Evolutionary conservation across 1,140 invertebrate genomes (phyloP).

Genomic region (Ceratitis capitata): DNA sequence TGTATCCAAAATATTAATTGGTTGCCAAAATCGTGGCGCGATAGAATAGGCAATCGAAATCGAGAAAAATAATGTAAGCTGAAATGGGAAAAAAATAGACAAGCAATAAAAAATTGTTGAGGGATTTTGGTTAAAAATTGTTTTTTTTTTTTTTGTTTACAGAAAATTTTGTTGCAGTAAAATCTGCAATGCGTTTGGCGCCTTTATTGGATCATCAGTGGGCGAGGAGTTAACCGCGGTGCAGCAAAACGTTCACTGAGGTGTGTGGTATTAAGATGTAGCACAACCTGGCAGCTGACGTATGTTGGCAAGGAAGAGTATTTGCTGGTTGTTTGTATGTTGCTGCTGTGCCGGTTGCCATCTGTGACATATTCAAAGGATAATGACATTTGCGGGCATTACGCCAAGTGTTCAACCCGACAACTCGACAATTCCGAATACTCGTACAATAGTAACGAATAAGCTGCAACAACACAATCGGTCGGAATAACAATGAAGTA

Average conservation of each 20-base stretch:
- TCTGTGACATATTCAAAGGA: conserved; percentile 25
- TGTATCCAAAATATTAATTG: conserved; percentile 29
- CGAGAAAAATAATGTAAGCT: background rate
- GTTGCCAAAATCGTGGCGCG: conserved; percentile 1
- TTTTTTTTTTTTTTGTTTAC: background rate
- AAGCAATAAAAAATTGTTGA: background rate
- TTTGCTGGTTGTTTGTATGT: background rate
- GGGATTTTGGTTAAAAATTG: background rate
- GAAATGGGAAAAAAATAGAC: background rate
- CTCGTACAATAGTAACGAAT: background rate
- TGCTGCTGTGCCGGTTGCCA: background rate
- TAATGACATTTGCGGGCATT: conserved; percentile 36
- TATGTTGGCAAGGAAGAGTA: background rate
- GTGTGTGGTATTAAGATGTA: background rate
- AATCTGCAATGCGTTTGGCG: background rate
- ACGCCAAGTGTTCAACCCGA: conserved; percentile 13
- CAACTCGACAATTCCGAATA: background rate
- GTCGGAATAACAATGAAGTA: background rate
- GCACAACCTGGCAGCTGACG: conserved; percentile 20
- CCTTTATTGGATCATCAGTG: background rate
- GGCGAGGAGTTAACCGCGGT: background rate
- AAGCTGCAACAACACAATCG: background rate
- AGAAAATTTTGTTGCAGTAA: background rate
- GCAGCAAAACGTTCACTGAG: background rate
- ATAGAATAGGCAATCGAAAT: background rate